Evolutionary conservation across 2,888 invertebrate species (phyloP).

Genomic region (Linnaemya tessellans): DNA sequence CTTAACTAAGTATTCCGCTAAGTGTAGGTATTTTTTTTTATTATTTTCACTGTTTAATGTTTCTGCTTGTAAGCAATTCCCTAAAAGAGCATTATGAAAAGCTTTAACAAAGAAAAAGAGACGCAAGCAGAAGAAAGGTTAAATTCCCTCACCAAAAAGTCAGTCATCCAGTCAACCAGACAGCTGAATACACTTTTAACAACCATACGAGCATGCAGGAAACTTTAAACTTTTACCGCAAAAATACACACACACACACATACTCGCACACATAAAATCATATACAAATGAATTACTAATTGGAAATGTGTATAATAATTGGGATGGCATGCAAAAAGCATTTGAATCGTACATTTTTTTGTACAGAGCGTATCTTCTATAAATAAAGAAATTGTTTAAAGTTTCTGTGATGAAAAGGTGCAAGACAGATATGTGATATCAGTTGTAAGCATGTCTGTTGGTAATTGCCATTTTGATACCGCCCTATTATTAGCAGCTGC

Average conservation of each 20-base stretch:
- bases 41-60: conserved; percentile 23
- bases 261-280: background rate
- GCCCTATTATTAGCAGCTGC: background rate
- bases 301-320: background rate
- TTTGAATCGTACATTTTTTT: background rate
- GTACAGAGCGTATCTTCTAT: background rate
- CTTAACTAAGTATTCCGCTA: conserved; percentile 1
- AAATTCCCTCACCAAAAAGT: conserved; percentile 30
- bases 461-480: background rate
- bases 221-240: background rate
- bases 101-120: conserved; percentile 17
- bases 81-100: conserved; percentile 56
- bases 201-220: conserved; percentile 36
- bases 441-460: background rate
- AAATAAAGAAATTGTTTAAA: background rate
- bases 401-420: background rate
- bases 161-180: conserved; percentile 57
- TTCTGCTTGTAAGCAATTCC: conserved; percentile 46
- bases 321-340: background rate
- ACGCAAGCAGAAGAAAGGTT: conserved; percentile 11
- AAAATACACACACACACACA: background rate
- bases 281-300: too few relatives aligned
- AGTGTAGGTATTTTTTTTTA: background rate
- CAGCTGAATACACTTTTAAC: conserved; percentile 44
- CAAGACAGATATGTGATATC: background rate